phyloP scores from a whole-genome alignment of 2,797 vertebrate species.

The Periophthalmus magnuspinnatus region DNA sequence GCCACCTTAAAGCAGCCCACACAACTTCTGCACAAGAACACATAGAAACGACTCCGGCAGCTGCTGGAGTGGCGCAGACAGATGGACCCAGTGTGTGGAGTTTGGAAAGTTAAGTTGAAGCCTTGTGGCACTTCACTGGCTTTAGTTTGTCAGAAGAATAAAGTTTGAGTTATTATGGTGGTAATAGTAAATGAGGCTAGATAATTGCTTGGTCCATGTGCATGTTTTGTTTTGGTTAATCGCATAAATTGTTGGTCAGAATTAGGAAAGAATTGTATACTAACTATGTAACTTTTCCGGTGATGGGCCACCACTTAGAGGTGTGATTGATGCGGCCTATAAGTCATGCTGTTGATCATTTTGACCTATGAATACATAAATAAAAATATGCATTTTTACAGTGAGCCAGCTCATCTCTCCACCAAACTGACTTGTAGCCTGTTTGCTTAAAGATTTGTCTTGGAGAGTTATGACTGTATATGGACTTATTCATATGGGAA shows the following conservation, averaged over 20 bases:
- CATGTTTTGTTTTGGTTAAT: not conserved
- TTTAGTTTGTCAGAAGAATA: not conserved
- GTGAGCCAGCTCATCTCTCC: too few species aligned
- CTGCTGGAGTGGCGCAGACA: conserved; percentile 16
- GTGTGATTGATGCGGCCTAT: too few species aligned
- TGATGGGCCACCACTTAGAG: too few species aligned
- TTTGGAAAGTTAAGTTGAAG: conserved; percentile 6
- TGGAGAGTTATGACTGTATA: too few species aligned
- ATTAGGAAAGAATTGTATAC: too few species aligned
- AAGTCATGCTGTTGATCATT: too few species aligned
- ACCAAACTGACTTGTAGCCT: too few species aligned
- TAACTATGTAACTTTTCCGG: too few species aligned
- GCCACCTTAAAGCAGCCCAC: conserved; percentile 39
- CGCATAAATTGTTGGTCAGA: too few species aligned
- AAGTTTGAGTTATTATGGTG: not conserved
- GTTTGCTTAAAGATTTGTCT: too few species aligned
- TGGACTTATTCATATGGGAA: not conserved
- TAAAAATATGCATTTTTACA: too few species aligned
- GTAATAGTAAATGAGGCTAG: not conserved
- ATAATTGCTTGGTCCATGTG: not conserved
- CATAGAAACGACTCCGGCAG: conserved; percentile 16
- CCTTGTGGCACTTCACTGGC: conserved; percentile 10
- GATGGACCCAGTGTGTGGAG: conserved; percentile 2
- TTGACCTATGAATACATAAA: too few species aligned
- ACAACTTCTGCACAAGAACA: conserved; percentile 48